These are phyloP conservation scores for Otocyon megalotis DNA, from an alignment of 2,113 vertebrate genomes.

Conservation along the genomic window DNA sequence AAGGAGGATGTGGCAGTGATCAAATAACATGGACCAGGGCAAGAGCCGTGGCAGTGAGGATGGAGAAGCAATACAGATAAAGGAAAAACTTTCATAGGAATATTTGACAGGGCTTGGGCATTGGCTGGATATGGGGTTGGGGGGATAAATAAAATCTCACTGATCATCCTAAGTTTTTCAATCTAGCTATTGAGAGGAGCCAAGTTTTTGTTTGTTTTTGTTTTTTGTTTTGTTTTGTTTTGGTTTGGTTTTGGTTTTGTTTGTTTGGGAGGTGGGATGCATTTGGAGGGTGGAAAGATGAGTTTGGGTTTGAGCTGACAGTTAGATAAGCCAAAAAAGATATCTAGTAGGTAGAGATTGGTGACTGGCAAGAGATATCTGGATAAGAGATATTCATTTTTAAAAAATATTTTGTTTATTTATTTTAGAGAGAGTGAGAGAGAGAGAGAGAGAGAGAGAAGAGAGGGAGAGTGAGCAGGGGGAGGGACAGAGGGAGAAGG, in stretches of 20 bases:
- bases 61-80: background rate
- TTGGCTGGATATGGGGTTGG: background rate
- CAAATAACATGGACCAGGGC: background rate
- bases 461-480: background rate
- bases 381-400: slow-evolving; percentile 13
- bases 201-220: background rate
- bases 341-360: background rate
- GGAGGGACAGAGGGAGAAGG: background rate
- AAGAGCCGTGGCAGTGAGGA: background rate
- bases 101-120: background rate
- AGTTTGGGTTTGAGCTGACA: slow-evolving; percentile 12
- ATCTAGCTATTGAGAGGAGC: background rate
- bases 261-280: background rate
- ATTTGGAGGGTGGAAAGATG: background rate
- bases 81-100: background rate
- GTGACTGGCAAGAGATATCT: slow-evolving; percentile 2
- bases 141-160: background rate
- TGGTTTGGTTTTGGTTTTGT: background rate
- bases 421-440: background rate
- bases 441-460: background rate
- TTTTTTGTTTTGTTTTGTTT: background rate
- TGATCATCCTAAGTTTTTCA: background rate
- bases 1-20: background rate
- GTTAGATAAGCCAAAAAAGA: background rate
- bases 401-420: background rate